phyloP scores from a whole-genome alignment of 1,140 invertebrate genomes.

The Trichogramma pretiosum region DNA sequence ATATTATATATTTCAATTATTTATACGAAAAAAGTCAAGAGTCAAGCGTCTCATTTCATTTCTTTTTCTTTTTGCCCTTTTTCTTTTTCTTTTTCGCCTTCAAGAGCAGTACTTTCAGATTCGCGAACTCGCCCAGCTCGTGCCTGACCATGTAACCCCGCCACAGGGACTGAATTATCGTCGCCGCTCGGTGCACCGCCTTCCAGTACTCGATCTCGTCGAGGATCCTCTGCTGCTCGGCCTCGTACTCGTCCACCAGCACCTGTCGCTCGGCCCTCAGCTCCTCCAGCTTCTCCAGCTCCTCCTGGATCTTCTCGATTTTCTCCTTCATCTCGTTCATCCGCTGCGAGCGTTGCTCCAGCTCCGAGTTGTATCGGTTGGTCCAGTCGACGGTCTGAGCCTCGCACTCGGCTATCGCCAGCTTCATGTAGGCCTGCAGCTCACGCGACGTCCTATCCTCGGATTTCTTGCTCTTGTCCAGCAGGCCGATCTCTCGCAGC shows the following conservation, averaged over 20 bases:
- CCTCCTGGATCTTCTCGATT: constrained; percentile 25
- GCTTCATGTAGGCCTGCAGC: constrained; percentile 18
- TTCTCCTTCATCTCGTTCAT: constrained; percentile 29
- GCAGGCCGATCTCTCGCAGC: constrained; percentile 3
- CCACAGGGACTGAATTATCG: constrained; percentile 31
- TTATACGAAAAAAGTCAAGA: constrained; percentile 32
- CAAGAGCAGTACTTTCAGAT: not conserved
- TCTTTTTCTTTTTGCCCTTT: constrained; percentile 10
- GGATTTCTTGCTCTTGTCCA: not conserved
- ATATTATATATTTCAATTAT: constrained; percentile 39
- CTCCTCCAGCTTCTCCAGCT: constrained; percentile 20
- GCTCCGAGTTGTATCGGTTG: constrained; percentile 24
- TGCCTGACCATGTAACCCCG: constrained; percentile 34
- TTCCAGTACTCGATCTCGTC: constrained; percentile 20
- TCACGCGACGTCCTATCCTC: constrained; percentile 22
- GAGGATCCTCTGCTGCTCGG: constrained; percentile 14
- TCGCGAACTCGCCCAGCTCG: not conserved
- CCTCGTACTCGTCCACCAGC: constrained; percentile 25
- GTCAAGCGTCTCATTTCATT: not conserved
- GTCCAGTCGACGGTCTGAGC: constrained; percentile 26
- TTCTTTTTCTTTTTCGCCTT: constrained; percentile 22
- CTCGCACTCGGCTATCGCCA: constrained; percentile 23
- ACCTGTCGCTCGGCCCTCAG: constrained; percentile 19
- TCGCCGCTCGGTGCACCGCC: constrained; percentile 24
- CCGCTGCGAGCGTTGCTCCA: constrained; percentile 24